Evolutionary conservation across 2,888 invertebrate species (phyloP), one percentile per base, ranked within the genome.

Genomic region (Trichacis sp.): DNA sequence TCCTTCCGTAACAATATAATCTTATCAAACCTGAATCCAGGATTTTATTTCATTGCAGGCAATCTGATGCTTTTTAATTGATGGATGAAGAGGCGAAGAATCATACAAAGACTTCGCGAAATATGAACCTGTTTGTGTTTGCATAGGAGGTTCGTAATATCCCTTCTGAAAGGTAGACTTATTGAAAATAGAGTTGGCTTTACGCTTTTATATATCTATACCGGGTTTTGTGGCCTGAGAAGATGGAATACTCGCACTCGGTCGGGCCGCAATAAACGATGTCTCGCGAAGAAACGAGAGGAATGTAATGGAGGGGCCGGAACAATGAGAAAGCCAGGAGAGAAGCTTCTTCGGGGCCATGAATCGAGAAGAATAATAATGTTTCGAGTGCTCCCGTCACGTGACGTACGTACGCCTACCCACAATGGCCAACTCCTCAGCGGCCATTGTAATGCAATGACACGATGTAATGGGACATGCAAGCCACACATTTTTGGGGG

Each of bases 321-420:
- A 17, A 65, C 53, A 65, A 65, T 60, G 56, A 57, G 33, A 30
- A 46, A 40, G 49, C 51, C 20, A 29, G 49, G 14, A 24, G 24
- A 46, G 43, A 19, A 43, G 46, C 45, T 59, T 52, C 62, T 58
- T 58, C 52, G 46, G 53, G 46, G 18, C 50, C 49, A 59, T 55
- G 56, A 50, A 67, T 59, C 51, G 62, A 66, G 49, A 58, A 66
- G 62, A 53, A 65, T 65, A 49, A 52, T 42, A 66, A 62, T 59
- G 66, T 66, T 58, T 62, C 66, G 56, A 66, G 66, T 59, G 53
- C 58, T 52, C 59, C 58, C 52, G 56, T 66, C 52, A 62, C 59
- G 55, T 52, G 55, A 43, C 56, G 53, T 53, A n/a, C n/a, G n/a
- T n/a, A n/a, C n/a, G n/a, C n/a, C n/a, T n/a, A 46, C 59, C 40